Percentiles rank a stretch among this genome's conserved stretches.
phyloP scores from a whole-genome alignment of 2,797 vertebrate genomes.

The Linurgus olivaceus region DNA sequence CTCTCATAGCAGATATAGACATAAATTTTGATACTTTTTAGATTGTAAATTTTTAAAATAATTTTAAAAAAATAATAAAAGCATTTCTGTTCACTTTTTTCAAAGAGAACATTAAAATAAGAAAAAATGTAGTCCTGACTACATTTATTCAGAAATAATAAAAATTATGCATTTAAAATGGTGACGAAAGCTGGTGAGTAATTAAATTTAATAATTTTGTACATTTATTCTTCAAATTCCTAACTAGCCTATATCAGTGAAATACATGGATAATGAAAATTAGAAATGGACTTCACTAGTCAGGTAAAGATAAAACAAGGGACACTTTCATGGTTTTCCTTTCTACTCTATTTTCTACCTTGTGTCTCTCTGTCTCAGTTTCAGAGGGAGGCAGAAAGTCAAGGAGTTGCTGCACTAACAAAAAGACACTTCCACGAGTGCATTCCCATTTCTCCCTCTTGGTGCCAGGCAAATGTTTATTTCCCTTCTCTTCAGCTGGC shows the following conservation, averaged over 20 bases:
- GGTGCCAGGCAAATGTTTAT: not conserved
- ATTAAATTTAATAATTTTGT: not conserved
- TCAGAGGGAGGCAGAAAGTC: not conserved
- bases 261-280: not conserved
- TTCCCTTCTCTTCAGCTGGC: not conserved
- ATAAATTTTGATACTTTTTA: not conserved
- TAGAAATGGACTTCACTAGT: not conserved
- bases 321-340: not conserved
- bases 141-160: not conserved
- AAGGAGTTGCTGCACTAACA: not conserved
- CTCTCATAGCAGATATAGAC: not conserved
- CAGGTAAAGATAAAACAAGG: slow-evolving; percentile 1
- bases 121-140: not conserved
- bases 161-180: not conserved
- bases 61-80: not conserved
- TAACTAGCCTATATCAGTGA: not conserved
- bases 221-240: not conserved
- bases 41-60: fast-evolving
- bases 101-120: not conserved
- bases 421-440: not conserved
- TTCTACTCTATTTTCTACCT: not conserved
- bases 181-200: not conserved
- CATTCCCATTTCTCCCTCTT: not conserved
- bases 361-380: not conserved
- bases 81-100: not conserved